A percentile compares a stretch with the other conserved stretches of the same genome.
phyloP scores from a whole-genome alignment of 2,113 vertebrate species.

The Pollachius pollachius region DNA sequence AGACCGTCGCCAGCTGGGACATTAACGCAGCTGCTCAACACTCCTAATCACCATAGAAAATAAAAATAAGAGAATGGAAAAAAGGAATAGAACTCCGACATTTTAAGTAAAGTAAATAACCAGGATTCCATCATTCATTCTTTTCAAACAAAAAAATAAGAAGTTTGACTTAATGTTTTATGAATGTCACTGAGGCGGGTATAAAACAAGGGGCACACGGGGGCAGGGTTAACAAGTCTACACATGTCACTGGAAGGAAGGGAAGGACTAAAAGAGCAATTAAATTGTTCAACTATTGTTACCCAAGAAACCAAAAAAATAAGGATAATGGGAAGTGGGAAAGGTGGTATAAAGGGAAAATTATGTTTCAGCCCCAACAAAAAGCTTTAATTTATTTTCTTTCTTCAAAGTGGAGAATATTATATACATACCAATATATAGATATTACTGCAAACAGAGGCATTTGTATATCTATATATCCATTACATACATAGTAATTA shows the following conservation, averaged over 20 bases:
- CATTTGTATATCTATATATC: constrained; percentile 74
- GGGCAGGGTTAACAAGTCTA: constrained; percentile 40
- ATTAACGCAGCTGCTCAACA: constrained; percentile 42
- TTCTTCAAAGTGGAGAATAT: constrained; percentile 65
- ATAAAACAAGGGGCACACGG: constrained; percentile 18
- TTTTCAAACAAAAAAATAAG: constrained; percentile 46
- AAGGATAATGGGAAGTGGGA: constrained; percentile 41
- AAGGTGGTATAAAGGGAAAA: constrained; percentile 17
- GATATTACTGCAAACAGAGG: constrained; percentile 68
- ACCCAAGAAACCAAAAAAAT: constrained; percentile 60
- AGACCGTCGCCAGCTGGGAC: constrained; percentile 41
- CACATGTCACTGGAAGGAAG: constrained; percentile 34
- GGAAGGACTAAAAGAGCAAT: constrained; percentile 16
- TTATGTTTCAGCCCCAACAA: constrained; percentile 59
- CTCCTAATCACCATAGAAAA: constrained; percentile 63
- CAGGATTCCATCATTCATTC: constrained; percentile 61
- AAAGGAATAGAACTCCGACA: constrained; percentile 40
- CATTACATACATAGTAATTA: constrained; percentile 78
- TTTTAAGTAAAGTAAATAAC: constrained; percentile 52
- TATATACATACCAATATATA: constrained; percentile 82
- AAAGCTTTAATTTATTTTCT: constrained; percentile 52
- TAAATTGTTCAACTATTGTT: constrained; percentile 55
- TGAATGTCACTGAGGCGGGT: not conserved
- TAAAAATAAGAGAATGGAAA: constrained; percentile 30
- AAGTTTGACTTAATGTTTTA: constrained; percentile 55